phyloP scores from a whole-genome alignment of 2,797 vertebrate species.

The Acestrorhynchus altus region DNA sequence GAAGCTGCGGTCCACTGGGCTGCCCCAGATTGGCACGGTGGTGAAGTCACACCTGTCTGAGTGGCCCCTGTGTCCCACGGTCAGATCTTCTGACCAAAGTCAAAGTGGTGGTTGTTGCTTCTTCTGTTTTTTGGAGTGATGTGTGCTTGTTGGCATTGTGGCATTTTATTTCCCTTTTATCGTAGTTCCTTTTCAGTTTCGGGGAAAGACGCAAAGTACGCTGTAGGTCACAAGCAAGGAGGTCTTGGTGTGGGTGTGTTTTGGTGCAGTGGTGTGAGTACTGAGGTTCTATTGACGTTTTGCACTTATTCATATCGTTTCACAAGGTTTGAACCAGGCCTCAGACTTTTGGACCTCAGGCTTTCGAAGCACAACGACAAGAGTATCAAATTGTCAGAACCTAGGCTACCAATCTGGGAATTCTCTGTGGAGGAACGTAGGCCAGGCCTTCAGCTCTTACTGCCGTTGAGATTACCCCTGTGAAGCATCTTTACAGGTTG shows the following conservation, averaged over 20 bases:
- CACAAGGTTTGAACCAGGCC: not conserved
- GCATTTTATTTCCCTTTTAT: not conserved
- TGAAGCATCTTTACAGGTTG: constrained; percentile 10
- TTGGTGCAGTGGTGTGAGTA: not conserved
- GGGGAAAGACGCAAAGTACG: too few species aligned
- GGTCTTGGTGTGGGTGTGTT: constrained; percentile 20
- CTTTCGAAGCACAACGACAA: constrained; percentile 43
- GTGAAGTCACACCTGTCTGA: not conserved
- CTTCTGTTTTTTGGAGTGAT: not conserved
- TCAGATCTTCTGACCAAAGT: not conserved
- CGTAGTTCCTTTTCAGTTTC: too few species aligned
- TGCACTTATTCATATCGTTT: constrained; percentile 5
- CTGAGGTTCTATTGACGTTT: not conserved
- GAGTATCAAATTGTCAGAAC: not conserved
- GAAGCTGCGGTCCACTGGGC: not conserved
- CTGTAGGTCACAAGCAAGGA: too few species aligned
- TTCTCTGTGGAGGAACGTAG: not conserved
- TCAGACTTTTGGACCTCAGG: not conserved
- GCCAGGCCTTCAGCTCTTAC: not conserved
- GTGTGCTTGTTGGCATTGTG: not conserved
- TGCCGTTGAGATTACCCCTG: constrained; percentile 45
- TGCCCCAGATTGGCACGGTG: not conserved
- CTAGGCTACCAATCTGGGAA: not conserved
- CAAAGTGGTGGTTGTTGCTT: not conserved
- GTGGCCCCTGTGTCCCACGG: not conserved